These are phyloP conservation scores for Spilarctia lutea DNA, from an alignment of 2,888 invertebrate species.

Conservation along the genomic window DNA sequence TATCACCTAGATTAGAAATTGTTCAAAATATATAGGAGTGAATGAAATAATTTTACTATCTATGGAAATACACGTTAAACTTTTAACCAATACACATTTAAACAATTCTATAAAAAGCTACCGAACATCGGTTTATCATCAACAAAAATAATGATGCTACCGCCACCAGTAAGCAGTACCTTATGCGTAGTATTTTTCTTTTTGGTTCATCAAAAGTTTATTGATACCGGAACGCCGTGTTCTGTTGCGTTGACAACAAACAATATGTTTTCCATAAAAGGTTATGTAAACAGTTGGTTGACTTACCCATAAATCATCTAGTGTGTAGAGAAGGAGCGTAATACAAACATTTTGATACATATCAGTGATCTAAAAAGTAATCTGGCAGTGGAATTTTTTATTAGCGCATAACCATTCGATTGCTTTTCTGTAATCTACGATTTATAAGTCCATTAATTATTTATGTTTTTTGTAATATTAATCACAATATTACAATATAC, in stretches of 20 bases:
- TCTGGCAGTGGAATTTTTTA: conserved; percentile 48
- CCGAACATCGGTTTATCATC: not conserved
- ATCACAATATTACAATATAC: conserved; percentile 31
- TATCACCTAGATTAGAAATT: not conserved
- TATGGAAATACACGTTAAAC: not conserved
- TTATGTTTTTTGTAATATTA: conserved; percentile 29
- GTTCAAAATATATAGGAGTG: not conserved
- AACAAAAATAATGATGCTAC: conserved; percentile 22
- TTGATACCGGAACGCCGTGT: conserved; percentile 48
- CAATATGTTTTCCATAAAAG: conserved; percentile 72
- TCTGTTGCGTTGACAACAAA: conserved; percentile 59
- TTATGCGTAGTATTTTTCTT: conserved; percentile 33
- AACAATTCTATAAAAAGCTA: not conserved
- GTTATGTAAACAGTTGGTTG: conserved; percentile 68
- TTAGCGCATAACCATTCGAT: conserved; percentile 28
- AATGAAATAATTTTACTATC: not conserved
- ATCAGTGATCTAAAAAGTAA: conserved; percentile 40
- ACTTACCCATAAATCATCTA: conserved; percentile 76
- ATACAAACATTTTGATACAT: conserved; percentile 61
- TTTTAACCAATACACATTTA: not conserved
- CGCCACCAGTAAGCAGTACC: conserved; percentile 32
- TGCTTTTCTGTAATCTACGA: conserved; percentile 42
- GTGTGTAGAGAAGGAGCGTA: conserved; percentile 57
- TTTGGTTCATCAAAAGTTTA: conserved; percentile 58
- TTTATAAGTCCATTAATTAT: conserved; percentile 38